Evolutionary conservation across 2,113 vertebrate genomes (phyloP).

Genomic region (Beaufortia kweichowensis): DNA sequence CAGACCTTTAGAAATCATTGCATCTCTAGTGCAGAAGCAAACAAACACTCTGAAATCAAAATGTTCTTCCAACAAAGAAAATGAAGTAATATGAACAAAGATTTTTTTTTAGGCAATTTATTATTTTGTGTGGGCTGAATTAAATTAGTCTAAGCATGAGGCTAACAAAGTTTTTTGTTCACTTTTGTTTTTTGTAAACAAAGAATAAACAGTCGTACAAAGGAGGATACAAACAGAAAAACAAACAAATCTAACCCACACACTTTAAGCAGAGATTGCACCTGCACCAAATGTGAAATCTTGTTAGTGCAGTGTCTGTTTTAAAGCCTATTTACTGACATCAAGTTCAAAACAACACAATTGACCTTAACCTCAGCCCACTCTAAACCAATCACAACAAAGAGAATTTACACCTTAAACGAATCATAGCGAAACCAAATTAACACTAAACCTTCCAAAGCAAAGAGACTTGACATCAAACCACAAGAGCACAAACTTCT

Average conservation of each 20-base stretch:
- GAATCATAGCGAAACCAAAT: slow-evolving; percentile 17
- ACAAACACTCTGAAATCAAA: neutral
- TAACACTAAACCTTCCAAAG: slow-evolving; percentile 3
- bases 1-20: neutral
- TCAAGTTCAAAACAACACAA: slow-evolving; percentile 53
- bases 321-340: slow-evolving; percentile 59
- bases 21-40: neutral
- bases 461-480: neutral
- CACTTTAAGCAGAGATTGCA: slow-evolving; percentile 36
- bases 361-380: slow-evolving; percentile 51
- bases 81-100: too few species aligned
- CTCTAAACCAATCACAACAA: slow-evolving; percentile 50
- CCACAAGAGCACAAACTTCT: neutral
- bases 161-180: too few species aligned
- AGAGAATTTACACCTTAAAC: slow-evolving; percentile 42
- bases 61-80: too few species aligned
- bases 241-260: slow-evolving; percentile 17
- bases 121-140: too few species aligned
- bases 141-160: too few species aligned
- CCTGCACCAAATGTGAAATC: slow-evolving; percentile 55
- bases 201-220: neutral
- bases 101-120: too few species aligned
- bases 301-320: slow-evolving; percentile 65
- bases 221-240: slow-evolving; percentile 11
- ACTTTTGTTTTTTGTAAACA: neutral